Conservation (phyloP, 2,113 vertebrate species). For the Zosterops lateralis region DNA sequence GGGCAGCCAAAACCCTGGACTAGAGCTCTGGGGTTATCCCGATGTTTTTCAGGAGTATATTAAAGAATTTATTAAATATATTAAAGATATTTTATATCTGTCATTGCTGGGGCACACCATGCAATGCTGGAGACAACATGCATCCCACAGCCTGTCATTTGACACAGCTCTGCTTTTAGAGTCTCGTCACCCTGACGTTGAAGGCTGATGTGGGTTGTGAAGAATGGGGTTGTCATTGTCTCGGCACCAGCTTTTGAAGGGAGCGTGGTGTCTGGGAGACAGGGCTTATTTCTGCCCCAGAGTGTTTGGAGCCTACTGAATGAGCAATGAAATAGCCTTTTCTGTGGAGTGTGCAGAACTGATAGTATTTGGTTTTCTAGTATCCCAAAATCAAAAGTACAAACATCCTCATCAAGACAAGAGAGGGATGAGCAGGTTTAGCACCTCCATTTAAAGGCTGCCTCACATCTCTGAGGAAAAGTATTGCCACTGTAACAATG, state of each 20-base stretch:
- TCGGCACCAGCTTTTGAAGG: rapidly evolving
- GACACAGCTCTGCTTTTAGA: background rate
- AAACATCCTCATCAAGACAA: background rate
- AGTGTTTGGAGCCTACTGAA: background rate
- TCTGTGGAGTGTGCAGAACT: background rate
- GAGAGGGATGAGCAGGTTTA: background rate
- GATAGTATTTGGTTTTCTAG: background rate
- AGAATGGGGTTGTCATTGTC: background rate
- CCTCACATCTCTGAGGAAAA: background rate
- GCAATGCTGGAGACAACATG: background rate
- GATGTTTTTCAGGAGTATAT: background rate
- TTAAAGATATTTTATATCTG: background rate
- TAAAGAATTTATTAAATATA: background rate
- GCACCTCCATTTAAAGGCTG: background rate
- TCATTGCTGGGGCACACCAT: background rate
- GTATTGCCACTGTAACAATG: background rate
- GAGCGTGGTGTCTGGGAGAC: background rate
- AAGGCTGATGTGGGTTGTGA: background rate
- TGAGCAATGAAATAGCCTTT: background rate
- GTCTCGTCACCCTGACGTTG: background rate
- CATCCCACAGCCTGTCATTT: background rate
- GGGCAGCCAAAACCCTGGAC: background rate
- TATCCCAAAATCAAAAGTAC: background rate
- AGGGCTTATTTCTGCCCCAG: background rate
- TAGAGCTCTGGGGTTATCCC: background rate